Conservation (phyloP, 2,888 invertebrate genomes). For the Gymnoscelis rufifasciata region DNA sequence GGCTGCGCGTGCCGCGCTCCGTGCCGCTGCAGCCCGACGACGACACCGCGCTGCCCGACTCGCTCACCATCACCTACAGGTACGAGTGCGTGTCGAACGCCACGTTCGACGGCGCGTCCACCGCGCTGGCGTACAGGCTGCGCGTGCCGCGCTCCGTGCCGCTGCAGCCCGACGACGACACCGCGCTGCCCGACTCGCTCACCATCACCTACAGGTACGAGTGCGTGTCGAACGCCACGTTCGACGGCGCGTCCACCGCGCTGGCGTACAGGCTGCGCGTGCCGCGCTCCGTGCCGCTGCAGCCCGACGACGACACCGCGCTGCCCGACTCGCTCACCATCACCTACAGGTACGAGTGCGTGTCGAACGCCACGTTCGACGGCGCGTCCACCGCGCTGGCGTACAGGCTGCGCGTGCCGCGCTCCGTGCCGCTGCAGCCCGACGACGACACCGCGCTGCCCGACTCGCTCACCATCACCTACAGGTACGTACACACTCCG, state of each 20-base stretch:
- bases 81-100: slow-evolving; percentile 85
- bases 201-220: slow-evolving; percentile 62
- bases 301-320: slow-evolving; percentile 28
- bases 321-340: slow-evolving; percentile 53
- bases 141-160: slow-evolving; percentile 43
- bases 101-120: slow-evolving; percentile 85
- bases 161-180: slow-evolving; percentile 28
- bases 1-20: slow-evolving; percentile 59
- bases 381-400: too few species aligned
- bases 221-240: slow-evolving; percentile 94
- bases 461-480: slow-evolving; percentile 56
- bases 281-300: slow-evolving; percentile 34
- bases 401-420: too few species aligned
- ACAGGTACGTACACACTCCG: too few species aligned
- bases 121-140: slow-evolving; percentile 79
- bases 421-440: slow-evolving; percentile 23
- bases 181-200: slow-evolving; percentile 44
- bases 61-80: slow-evolving; percentile 66
- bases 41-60: slow-evolving; percentile 35
- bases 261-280: slow-evolving; percentile 80
- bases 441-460: slow-evolving; percentile 35
- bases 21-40: slow-evolving; percentile 27
- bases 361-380: too few species aligned
- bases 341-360: slow-evolving; percentile 68
- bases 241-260: slow-evolving; percentile 81